Evolutionary conservation across 2,888 invertebrate genomes (phyloP), one percentile per base, ranked within the genome.

Genomic region (Oxyscelio sp.): DNA sequence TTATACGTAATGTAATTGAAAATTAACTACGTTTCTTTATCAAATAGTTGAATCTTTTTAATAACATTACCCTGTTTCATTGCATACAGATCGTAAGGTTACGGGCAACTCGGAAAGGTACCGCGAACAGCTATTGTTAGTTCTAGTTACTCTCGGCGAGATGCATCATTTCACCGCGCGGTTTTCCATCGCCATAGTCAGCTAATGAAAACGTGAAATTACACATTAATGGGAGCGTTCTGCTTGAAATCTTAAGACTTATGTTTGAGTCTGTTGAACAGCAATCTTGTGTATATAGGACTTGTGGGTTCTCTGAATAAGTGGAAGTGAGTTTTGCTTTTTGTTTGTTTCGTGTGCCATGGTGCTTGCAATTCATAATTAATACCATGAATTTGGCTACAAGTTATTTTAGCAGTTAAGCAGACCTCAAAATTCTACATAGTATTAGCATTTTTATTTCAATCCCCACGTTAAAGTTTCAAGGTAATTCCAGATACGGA

Each of bases 81-180:
- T 70, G 70, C 52, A 21, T 19, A 50, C 50, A 24, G 38, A 48
- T 43, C 34, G 45, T 17, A 22, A 24, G 61, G 31, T 63, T 59
- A 59, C 45, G 38, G 27, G 38, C 38, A 70, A 61, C 54, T 54
- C 22, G 34, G 19, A 34, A 79, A 63, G 48, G 58, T 65, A 63
- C 40, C 19, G 40, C 21, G 54, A 58, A 71, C 40, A 79, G 63
- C 79, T 79, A 79, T 71, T 79, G 79, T 71, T 71, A 65, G 79
- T 71, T 56, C 40, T 58, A 58, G 71, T 61, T 79, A 48, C 54
- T 79, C 59, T 63, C 19, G 9, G 71, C 65, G 34, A 63, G 58
- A 65, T 17, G 65, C 79, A 71, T 79, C 56, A 79, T 71, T 79
- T 79, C 63, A 56, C 21, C 24, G 45, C 38, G 70, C 40, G 22